A percentile compares a stretch with the other conserved stretches of the same genome.
phyloP scores from a whole-genome alignment of 2,113 vertebrate genomes.

The Lates calcarifer region DNA sequence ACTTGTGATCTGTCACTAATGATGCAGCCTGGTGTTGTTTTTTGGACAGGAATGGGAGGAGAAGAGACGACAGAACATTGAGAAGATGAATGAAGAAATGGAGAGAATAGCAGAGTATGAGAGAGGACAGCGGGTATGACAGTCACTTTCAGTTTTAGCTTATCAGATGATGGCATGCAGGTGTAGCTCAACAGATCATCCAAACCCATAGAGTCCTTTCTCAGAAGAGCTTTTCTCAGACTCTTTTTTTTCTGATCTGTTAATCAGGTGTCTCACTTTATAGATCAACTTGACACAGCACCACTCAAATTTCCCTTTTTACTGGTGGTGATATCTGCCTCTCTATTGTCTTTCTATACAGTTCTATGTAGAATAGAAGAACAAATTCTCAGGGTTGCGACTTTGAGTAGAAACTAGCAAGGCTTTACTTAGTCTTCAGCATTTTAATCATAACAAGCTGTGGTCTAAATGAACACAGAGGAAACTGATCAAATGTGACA shows the following conservation, averaged over 20 bases:
- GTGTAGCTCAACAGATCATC: background rate
- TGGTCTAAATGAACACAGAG: background rate
- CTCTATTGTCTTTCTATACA: background rate
- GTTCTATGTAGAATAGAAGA: background rate
- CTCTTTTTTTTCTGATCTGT: background rate
- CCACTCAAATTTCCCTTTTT: background rate
- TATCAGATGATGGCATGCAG: background rate
- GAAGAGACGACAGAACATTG: conserved; percentile 92
- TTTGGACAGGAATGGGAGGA: conserved; percentile 92
- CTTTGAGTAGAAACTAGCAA: background rate
- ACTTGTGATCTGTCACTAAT: background rate
- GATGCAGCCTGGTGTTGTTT: background rate
- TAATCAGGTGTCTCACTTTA: background rate
- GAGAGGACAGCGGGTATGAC: conserved; percentile 87
- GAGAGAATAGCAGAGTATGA: conserved; percentile 93
- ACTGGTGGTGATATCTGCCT: background rate
- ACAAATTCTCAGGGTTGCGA: background rate
- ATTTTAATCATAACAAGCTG: background rate
- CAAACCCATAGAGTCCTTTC: background rate
- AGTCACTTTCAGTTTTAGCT: background rate
- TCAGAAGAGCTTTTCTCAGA: background rate
- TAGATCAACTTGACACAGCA: background rate
- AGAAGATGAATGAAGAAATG: conserved; percentile 97
- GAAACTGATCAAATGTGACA: background rate
- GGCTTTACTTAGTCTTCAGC: background rate